These are phyloP conservation scores for Exephanes ischioxanthus DNA, from an alignment of 2,888 invertebrate species.

Conservation along the genomic window DNA sequence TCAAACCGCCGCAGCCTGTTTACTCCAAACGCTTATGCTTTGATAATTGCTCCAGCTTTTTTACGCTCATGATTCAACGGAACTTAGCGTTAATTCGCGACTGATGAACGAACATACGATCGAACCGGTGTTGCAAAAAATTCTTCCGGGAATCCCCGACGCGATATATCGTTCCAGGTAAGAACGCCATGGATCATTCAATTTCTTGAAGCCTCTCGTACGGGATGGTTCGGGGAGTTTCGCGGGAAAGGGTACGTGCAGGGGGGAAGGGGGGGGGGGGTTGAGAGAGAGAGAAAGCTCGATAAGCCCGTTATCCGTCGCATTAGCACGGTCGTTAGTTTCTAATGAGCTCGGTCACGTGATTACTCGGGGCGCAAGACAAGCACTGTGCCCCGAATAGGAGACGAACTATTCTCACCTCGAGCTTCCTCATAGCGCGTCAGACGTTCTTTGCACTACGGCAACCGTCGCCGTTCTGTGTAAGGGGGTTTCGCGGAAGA, in stretches of 20 bases:
- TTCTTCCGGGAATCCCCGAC: neutral
- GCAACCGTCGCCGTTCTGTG: neutral
- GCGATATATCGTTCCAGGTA: neutral
- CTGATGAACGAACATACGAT: neutral
- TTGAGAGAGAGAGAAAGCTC: slow-evolving; percentile 27
- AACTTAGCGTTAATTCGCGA: neutral
- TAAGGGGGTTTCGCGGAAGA: neutral
- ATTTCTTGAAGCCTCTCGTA: slow-evolving; percentile 27
- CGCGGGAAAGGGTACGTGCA: neutral
- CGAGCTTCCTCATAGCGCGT: slow-evolving; percentile 28
- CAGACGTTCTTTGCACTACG: neutral
- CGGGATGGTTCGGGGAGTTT: slow-evolving; percentile 32
- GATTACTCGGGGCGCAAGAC: slow-evolving; percentile 57
- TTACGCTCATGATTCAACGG: neutral
- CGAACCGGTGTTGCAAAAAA: neutral
- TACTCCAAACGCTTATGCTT: neutral
- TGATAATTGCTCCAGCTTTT: neutral
- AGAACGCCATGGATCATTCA: slow-evolving; percentile 6
- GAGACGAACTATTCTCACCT: slow-evolving; percentile 26
- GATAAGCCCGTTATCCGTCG: slow-evolving; percentile 68
- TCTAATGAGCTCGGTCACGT: slow-evolving; percentile 70
- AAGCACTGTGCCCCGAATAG: slow-evolving; percentile 36
- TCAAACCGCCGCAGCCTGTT: neutral
- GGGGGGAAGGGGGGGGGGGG: neutral
- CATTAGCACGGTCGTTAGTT: slow-evolving; percentile 70